Base-by-base conservation (phyloP, 1,140 invertebrate species). In the Leptinotarsa texana region DNA sequence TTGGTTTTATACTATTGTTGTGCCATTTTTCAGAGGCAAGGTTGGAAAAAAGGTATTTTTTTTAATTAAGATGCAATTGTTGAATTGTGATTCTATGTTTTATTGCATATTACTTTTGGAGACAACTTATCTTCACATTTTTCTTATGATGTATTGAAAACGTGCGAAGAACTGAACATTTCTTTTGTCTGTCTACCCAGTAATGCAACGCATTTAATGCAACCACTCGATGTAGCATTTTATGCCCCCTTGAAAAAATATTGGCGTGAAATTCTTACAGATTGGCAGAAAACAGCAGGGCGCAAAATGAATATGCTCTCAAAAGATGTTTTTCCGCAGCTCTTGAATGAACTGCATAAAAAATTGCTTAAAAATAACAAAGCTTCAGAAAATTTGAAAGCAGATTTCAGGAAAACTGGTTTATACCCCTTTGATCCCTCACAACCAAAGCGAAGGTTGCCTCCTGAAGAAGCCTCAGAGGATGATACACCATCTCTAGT, bases 121-220 rank as follows among this genome's bases (percentile, higher is more conserved):
- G 51, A 57, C 0, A 17, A 57, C 15, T 17, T 57, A 57, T 57
- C 1, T 17, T 57, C 15, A 57, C 51, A 57, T 57, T 65, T 65
- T 27, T 65, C 63, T 24, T 8, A 8, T 22, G 63, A 24, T 65
- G 63, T 65, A 22, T 27, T 24, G 4, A 65, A 65, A 13, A 22
- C 15, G 67, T 69, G 67, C 67, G 8, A 69, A 42, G 67, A 69
- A 69, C 17, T 57, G 51, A 57, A 15, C 51, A 57, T 57, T 15
- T 17, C 51, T 57, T 71, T 71, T 47, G 27, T 68, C 8, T 68
- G 42, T 21, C 8, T 42, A n/a, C 66, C 66, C 18, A 49, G 42
- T 17, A 61, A 61, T 71, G 13, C 21, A 49, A 71, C 51, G 47
- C 48, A 62, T 71, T 51, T 6, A 71, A 71, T 71, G 13, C 66